phyloP scores from a whole-genome alignment of 2,797 vertebrate species.

The Fratercula arctica region DNA sequence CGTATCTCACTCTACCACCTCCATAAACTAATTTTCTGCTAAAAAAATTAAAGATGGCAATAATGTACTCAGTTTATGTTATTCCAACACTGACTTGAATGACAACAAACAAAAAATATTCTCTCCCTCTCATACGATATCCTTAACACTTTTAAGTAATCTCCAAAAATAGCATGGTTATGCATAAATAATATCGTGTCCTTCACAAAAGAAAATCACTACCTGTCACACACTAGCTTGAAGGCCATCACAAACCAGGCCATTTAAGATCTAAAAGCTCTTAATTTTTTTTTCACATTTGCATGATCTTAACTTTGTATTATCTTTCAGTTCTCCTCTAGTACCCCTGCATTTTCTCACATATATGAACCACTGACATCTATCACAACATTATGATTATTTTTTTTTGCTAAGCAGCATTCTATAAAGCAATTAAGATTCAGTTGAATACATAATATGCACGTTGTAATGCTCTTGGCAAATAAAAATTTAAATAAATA shows the following conservation, averaged over 20 bases:
- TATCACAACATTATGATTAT: not conserved
- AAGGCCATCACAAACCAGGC: not conserved
- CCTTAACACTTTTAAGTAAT: not conserved
- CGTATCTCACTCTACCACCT: not conserved
- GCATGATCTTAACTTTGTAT: not conserved
- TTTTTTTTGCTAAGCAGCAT: not conserved
- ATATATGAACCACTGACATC: not conserved
- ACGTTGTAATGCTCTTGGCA: not conserved
- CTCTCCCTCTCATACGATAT: not conserved
- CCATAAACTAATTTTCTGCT: constrained; percentile 14
- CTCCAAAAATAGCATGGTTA: not conserved
- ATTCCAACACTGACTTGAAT: not conserved
- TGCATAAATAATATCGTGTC: not conserved
- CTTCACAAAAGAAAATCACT: not conserved
- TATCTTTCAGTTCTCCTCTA: not conserved
- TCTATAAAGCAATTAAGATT: not conserved
- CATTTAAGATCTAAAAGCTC: not conserved
- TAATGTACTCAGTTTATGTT: not conserved
- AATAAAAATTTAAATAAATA: constrained; percentile 20
- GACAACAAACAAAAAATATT: not conserved
- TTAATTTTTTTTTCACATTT: not conserved
- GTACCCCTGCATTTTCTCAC: not conserved
- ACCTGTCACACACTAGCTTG: not conserved
- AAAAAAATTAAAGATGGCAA: not conserved
- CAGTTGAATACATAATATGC: not conserved